These are phyloP conservation scores for Brachionus rotundiformis DNA, from an alignment of 1,140 invertebrate genomes.

Conservation along the genomic window DNA sequence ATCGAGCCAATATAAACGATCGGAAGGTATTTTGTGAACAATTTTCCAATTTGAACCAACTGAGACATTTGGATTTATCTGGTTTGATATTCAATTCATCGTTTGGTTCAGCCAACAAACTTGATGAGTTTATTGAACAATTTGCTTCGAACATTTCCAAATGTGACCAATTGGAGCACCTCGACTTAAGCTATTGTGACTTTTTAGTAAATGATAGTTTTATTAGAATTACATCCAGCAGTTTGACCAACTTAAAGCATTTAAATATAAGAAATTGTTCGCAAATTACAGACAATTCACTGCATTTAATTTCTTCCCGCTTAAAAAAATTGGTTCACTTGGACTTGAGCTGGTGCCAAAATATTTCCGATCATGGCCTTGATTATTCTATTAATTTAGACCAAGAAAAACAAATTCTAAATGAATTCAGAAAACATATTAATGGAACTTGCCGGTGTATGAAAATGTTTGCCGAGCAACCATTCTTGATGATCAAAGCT, in stretches of 20 bases:
- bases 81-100: constrained; percentile 15
- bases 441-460: constrained; percentile 17
- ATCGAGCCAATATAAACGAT: constrained; percentile 30
- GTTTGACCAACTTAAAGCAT: constrained; percentile 8
- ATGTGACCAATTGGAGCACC: constrained; percentile 13
- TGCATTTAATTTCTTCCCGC: neutral
- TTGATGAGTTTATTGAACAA: constrained; percentile 20
- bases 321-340: constrained; percentile 28
- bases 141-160: neutral
- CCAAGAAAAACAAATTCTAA: neutral
- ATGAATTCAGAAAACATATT: constrained; percentile 41
- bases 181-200: constrained; percentile 45
- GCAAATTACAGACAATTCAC: constrained; percentile 29
- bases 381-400: neutral
- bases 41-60: neutral
- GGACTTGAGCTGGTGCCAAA: constrained; percentile 45
- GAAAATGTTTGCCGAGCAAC: constrained; percentile 4
- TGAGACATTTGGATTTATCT: constrained; percentile 31
- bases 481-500: constrained; percentile 37
- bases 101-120: neutral
- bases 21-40: neutral
- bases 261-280: constrained; percentile 40
- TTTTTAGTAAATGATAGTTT: constrained; percentile 40
- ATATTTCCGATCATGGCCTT: constrained; percentile 24
- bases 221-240: constrained; percentile 4